Evolutionary conservation across 2,797 vertebrate species (phyloP), one percentile per base, ranked within the genome.

Genomic region (Characodon lateralis): DNA sequence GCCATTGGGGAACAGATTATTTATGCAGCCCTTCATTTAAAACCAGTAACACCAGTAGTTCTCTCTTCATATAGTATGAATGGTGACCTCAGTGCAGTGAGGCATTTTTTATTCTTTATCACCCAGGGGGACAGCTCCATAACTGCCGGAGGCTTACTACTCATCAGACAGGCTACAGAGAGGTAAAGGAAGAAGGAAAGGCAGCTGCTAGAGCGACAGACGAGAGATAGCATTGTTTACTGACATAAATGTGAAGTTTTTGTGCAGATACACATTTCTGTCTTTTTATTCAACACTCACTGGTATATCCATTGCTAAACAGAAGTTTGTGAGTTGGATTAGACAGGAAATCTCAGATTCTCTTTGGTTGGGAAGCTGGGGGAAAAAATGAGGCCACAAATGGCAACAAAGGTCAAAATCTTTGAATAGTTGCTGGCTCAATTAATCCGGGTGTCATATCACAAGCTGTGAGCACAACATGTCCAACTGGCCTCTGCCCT

Each of bases 1-100:
- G 74, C 78, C 85, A 83, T 86, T 81, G 84, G 77, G 83, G 90
- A 80, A 84, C 61, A 78, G 69, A 89, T 86, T 90, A 89, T 92
- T 92, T 90, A 90, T 87, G 89, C 24, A 2, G 83, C 82, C 84
- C 92, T 92, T 92, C 80, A 86, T 89, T 90, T 86, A 78, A 86
- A 90, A 90, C 85, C 70, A 84, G 71, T 58, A 69, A 50, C 63
- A 87, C 86, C 82, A 80, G 76, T 69, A 71, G 83, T 85, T 81
- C 74, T 77, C 71, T 87, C 53, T 72, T 81, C 65, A 80, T 35
- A 73, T 61, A 75, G 66, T 78, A 77, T 86, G 63, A 85, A 74
- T 81, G 71, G 74, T 82, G 85, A 80, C 81, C 83, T 72, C 73
- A 82, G 78, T 28, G 85, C 85, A 91, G 65, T 65, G 71, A 86